These are phyloP conservation scores for Scolanthus callimorphus DNA, from an alignment of 92 coral and sea anemone species.

Conservation along the genomic window DNA sequence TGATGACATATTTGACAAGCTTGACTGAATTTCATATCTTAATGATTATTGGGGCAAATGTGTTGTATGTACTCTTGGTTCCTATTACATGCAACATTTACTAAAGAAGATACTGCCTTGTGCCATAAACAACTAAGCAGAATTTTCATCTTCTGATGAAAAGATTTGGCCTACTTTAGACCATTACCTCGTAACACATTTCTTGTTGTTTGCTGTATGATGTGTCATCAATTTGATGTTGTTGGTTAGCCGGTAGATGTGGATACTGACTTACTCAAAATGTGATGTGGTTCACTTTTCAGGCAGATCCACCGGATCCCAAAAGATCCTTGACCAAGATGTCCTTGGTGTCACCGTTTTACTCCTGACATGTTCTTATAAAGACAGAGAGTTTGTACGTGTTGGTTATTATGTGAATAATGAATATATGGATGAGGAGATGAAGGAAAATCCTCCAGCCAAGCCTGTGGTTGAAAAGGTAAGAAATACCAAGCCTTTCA, in stretches of 20 bases:
- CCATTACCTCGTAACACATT: not conserved
- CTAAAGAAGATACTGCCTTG: no score
- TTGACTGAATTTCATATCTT: no score
- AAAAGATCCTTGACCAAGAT: conserved; percentile 79
- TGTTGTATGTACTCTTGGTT: no score
- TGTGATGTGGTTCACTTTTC: conserved; percentile 1
- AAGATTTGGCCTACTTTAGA: conserved; percentile 3
- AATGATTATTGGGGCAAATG: no score
- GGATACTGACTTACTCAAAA: no score
- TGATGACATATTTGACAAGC: no score
- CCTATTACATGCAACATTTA: no score
- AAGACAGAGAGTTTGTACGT: conserved; percentile 85
- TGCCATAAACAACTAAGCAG: no score
- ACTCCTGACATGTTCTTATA: conserved; percentile 85
- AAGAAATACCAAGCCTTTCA: not conserved
- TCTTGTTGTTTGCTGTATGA: no score
- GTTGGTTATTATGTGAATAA: conserved; percentile 97
- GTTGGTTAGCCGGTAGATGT: no score
- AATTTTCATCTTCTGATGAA: no score
- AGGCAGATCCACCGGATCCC: conserved; percentile 97
- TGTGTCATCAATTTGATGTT: no score
- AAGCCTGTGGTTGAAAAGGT: conserved; percentile 92
- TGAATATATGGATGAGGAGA: conserved; percentile 81
- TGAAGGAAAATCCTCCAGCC: conserved; percentile 95
- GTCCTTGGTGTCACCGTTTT: conserved; percentile 93